Percentiles rank a stretch among this genome's conserved stretches.
phyloP scores from a whole-genome alignment of 2,888 invertebrate species.

The Heliconius ismenius region DNA sequence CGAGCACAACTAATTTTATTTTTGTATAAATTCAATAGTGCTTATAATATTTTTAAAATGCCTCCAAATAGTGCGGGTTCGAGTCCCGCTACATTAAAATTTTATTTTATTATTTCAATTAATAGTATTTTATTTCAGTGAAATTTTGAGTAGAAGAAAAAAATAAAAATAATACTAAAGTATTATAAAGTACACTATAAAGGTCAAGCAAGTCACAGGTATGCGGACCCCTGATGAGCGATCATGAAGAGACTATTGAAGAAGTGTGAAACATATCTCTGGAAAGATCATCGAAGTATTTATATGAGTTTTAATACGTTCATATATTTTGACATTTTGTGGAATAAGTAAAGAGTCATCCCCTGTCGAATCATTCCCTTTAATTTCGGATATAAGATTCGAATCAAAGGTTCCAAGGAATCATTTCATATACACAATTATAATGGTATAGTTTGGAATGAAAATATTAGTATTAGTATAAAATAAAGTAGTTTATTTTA shows the following conservation, averaged over 20 bases:
- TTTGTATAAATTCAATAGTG: too few relatives aligned
- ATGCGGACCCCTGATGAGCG: conserved; percentile 11
- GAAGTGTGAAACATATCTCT: conserved; percentile 7
- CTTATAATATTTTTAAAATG: too few relatives aligned
- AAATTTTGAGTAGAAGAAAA: neutral
- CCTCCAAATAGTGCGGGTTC: too few relatives aligned
- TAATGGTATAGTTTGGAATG: neutral
- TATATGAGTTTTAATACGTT: neutral
- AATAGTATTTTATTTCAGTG: neutral
- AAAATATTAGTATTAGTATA: conserved; percentile 10
- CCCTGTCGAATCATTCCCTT: too few relatives aligned
- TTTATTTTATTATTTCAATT: neutral
- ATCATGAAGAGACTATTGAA: conserved; percentile 8
- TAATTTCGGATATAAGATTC: too few relatives aligned
- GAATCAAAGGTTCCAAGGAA: too few relatives aligned
- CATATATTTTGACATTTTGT: neutral
- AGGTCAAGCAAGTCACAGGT: conserved; percentile 6
- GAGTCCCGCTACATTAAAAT: neutral
- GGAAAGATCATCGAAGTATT: neutral
- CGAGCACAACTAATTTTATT: neutral
- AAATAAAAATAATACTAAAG: neutral
- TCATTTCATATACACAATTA: too few relatives aligned
- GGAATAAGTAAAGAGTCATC: neutral
- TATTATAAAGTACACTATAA: neutral
- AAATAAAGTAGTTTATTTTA: conserved; percentile 18